Conservation (phyloP, 1,140 invertebrate genomes). For the Lineus longissimus region DNA sequence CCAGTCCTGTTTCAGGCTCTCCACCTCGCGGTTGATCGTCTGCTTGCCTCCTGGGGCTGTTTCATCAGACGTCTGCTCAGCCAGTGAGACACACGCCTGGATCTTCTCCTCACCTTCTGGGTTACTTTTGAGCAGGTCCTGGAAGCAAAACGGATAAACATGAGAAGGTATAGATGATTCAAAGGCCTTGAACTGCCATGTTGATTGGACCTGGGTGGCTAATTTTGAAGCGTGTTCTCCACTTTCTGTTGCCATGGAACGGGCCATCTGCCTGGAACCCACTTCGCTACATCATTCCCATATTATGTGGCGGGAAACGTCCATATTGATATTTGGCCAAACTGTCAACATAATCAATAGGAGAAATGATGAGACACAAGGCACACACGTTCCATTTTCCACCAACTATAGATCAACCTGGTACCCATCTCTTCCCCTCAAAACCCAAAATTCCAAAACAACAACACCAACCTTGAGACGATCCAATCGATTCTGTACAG, state of each 20-base stretch:
- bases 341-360: no score
- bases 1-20: constrained; percentile 84
- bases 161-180: neutral
- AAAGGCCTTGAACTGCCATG: neutral
- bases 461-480: constrained; percentile 65
- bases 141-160: constrained; percentile 29
- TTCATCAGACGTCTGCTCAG: constrained; percentile 81
- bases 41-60: constrained; percentile 83
- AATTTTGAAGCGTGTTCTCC: no score
- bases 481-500: constrained; percentile 83
- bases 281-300: no score
- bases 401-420: no score
- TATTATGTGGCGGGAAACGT: no score
- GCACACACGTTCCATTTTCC: no score
- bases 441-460: no score
- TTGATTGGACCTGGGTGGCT: neutral
- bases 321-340: no score
- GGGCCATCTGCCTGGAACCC: no score
- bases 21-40: constrained; percentile 78
- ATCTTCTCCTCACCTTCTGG: constrained; percentile 84
- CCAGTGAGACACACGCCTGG: constrained; percentile 67
- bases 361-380: no score
- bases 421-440: no score
- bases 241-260: no score
- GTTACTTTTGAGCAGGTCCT: constrained; percentile 80